These are phyloP conservation scores for Choristoneura rosaceana DNA, from an alignment of 2,888 invertebrate species.

Conservation along the genomic window DNA sequence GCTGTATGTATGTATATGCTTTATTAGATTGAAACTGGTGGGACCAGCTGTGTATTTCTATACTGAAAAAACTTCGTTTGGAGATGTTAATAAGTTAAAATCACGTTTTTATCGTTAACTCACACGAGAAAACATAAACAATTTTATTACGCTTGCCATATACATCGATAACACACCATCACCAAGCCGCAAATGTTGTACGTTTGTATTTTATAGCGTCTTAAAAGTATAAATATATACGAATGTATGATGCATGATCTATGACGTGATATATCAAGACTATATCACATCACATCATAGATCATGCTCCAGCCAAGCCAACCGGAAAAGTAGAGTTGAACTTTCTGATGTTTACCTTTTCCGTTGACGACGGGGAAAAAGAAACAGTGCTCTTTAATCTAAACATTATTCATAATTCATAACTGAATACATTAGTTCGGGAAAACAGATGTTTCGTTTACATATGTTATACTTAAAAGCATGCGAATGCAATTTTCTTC, in stretches of 20 bases:
- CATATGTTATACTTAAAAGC: neutral
- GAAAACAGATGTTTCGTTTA: conserved; percentile 4
- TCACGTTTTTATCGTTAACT: neutral
- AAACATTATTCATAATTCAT: neutral
- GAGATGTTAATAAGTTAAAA: neutral
- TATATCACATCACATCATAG: too few relatives aligned
- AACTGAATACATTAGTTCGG: neutral
- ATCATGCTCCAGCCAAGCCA: neutral
- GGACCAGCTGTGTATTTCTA: neutral
- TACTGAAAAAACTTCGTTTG: too few relatives aligned
- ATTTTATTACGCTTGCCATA: neutral
- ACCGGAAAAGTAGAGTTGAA: neutral
- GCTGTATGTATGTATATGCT: neutral
- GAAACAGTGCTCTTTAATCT: neutral
- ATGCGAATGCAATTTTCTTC: conserved; percentile 18
- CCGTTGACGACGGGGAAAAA: neutral
- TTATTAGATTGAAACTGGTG: neutral
- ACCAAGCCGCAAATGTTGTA: too few relatives aligned
- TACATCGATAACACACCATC: too few relatives aligned
- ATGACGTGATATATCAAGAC: too few relatives aligned
- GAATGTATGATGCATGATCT: too few relatives aligned
- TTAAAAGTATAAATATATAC: too few relatives aligned
- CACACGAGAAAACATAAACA: neutral
- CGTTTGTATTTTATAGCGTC: too few relatives aligned
- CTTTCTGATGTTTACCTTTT: neutral